These are phyloP conservation scores for Microplitis deprimator DNA, from an alignment of 2,888 invertebrate species.

Conservation along the genomic window DNA sequence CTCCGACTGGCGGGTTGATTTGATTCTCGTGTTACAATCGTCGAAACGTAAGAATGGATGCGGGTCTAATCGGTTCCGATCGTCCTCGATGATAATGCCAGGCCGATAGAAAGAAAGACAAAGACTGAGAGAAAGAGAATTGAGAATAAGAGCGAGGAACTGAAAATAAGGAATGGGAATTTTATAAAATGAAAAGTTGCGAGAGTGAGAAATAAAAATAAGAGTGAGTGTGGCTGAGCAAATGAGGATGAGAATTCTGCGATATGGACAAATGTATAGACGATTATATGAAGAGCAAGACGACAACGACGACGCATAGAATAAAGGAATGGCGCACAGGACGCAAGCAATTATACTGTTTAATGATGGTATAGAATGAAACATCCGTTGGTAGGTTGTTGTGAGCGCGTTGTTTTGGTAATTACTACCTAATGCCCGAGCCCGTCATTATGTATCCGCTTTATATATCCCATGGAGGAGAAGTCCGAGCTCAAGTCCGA, in stretches of 20 bases:
- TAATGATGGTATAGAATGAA: slow-evolving; percentile 64
- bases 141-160: slow-evolving; percentile 30
- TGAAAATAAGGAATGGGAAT: slow-evolving; percentile 35
- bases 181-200: background rate
- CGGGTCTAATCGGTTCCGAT: slow-evolving; percentile 37
- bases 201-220: background rate
- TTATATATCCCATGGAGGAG: slow-evolving; percentile 1
- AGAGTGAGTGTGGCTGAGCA: background rate
- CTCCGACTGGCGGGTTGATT: slow-evolving; percentile 2
- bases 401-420: slow-evolving; percentile 62
- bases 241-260: background rate
- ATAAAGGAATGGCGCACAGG: slow-evolving; percentile 61
- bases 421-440: slow-evolving; percentile 58
- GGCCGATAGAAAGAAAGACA: background rate
- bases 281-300: too few species aligned
- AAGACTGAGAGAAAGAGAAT: slow-evolving; percentile 30
- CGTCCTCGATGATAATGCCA: slow-evolving; percentile 25
- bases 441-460: slow-evolving; percentile 46
- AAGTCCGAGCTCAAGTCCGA: background rate
- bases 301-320: slow-evolving; percentile 12
- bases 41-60: slow-evolving; percentile 7
- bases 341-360: slow-evolving; percentile 66
- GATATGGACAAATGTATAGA: too few species aligned
- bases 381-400: slow-evolving; percentile 56
- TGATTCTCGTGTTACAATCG: slow-evolving; percentile 23